Conservation (phyloP, 2,113 vertebrate species). For the Anguilla japonica region DNA sequence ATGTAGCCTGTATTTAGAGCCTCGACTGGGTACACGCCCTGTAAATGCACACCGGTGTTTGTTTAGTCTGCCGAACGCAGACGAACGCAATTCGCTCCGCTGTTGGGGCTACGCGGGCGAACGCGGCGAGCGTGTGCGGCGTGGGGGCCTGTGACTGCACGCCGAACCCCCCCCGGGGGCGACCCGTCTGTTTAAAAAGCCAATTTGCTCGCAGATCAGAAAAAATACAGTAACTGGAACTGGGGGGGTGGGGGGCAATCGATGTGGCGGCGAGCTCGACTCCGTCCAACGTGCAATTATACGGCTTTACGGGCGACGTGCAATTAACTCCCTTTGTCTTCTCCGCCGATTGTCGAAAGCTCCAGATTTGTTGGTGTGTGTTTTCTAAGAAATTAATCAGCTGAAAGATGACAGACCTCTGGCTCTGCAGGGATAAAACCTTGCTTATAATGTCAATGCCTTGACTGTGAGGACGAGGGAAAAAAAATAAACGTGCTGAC, state of each 20-base stretch:
- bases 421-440: conserved; percentile 54
- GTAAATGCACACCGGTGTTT: neutral
- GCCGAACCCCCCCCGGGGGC: neutral
- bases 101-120: neutral
- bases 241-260: neutral
- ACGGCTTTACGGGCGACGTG: conserved; percentile 17
- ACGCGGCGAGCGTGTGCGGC: neutral
- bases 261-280: neutral
- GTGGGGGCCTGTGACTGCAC: neutral
- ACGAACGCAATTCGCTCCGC: neutral
- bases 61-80: neutral
- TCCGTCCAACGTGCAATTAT: conserved; percentile 6
- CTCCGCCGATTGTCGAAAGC: conserved; percentile 2
- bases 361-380: conserved; percentile 40
- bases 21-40: neutral
- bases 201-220: neutral
- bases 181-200: neutral
- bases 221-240: neutral
- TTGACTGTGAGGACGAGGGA: conserved; percentile 44
- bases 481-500: conserved; percentile 46
- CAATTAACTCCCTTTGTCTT: conserved; percentile 45
- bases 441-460: conserved; percentile 73
- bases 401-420: conserved; percentile 60
- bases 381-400: conserved; percentile 48
- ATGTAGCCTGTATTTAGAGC: neutral